These are phyloP conservation scores for Manis pentadactyla DNA, from an alignment of 2,797 vertebrate genomes.

Conservation along the genomic window DNA sequence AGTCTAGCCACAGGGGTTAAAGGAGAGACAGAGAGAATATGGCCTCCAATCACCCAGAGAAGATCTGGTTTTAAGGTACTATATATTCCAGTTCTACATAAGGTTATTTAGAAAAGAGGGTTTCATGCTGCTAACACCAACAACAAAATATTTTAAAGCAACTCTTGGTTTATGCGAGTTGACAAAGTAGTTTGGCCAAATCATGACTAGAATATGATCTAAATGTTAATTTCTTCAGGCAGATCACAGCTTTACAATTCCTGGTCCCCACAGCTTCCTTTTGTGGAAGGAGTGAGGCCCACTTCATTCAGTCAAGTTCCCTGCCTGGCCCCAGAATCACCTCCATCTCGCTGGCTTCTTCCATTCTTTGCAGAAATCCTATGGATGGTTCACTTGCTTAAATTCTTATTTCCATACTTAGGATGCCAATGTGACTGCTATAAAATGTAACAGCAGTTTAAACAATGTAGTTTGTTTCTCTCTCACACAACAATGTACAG, in stretches of 20 bases:
- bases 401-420: constrained; percentile 5
- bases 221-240: not conserved
- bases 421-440: not conserved
- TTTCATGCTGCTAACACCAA: not conserved
- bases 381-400: not conserved
- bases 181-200: not conserved
- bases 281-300: not conserved
- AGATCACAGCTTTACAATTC: not conserved
- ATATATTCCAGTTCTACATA: not conserved
- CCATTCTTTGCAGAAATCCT: not conserved
- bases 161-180: not conserved
- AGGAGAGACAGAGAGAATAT: not conserved
- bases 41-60: not conserved
- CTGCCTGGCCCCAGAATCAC: not conserved
- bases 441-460: not conserved
- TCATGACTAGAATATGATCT: not conserved
- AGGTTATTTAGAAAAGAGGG: not conserved
- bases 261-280: not conserved
- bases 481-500: not conserved
- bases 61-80: not conserved
- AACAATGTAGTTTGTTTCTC: not conserved
- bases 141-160: not conserved
- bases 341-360: not conserved
- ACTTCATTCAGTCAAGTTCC: not conserved
- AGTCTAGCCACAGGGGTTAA: not conserved